Evolutionary conservation across 2,888 invertebrate genomes (phyloP).

Genomic region (Autographa pulchrina): DNA sequence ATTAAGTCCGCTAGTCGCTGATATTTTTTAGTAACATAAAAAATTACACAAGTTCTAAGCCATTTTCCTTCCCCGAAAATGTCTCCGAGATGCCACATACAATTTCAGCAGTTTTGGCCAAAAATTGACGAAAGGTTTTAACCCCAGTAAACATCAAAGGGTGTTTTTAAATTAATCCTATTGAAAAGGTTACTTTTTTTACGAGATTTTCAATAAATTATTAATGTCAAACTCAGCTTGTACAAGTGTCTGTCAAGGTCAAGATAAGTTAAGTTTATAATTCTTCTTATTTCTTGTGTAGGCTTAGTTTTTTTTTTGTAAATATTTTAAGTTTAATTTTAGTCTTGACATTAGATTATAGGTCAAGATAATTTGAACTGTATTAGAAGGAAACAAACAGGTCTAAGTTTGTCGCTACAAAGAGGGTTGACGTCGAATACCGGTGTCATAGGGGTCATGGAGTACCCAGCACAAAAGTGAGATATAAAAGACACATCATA

Average conservation of each 20-base stretch:
- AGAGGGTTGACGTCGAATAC: conserved; percentile 6
- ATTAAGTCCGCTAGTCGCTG: too few species aligned
- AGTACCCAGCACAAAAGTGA: background rate
- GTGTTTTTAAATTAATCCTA: conserved; percentile 19
- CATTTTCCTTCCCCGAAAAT: background rate
- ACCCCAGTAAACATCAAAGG: conserved; percentile 22
- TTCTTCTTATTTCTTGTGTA: too few species aligned
- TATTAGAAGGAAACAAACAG: too few species aligned
- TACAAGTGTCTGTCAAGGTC: background rate
- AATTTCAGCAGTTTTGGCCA: background rate
- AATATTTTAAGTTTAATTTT: too few species aligned
- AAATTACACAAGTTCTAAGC: too few species aligned
- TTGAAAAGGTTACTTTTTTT: conserved; percentile 18
- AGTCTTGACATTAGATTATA: too few species aligned
- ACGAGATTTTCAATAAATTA: conserved; percentile 49
- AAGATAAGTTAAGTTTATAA: too few species aligned
- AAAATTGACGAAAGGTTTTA: conserved; percentile 6
- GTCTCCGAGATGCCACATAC: background rate
- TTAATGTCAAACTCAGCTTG: conserved; percentile 41
- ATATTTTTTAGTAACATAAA: too few species aligned
- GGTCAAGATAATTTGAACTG: too few species aligned
- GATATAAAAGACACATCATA: background rate
- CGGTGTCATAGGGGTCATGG: conserved; percentile 4
- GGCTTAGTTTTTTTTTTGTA: too few species aligned
- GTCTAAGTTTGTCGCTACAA: conserved; percentile 5